Evolutionary conservation across 2,888 invertebrate species (phyloP).

Genomic region (Ethmia dodecea): DNA sequence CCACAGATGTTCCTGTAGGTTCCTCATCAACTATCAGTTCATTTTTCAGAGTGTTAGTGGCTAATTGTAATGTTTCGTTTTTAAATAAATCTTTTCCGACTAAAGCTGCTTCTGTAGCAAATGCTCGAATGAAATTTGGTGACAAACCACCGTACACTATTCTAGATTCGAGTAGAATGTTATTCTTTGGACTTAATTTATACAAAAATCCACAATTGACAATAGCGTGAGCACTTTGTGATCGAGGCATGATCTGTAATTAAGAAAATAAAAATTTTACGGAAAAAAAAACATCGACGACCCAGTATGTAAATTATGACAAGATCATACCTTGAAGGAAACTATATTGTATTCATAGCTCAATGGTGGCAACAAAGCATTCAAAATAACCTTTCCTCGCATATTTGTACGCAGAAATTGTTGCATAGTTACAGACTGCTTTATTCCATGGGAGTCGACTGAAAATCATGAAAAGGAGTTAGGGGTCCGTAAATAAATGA

Average conservation of each 20-base stretch:
- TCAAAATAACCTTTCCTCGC: conserved; percentile 40
- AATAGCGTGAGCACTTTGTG: conserved; percentile 85
- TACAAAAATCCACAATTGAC: conserved; percentile 86
- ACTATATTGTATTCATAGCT: conserved; percentile 36
- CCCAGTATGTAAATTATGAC: conserved; percentile 41
- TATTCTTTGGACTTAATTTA: conserved; percentile 63
- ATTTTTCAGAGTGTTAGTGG: conserved; percentile 30
- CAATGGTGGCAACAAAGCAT: conserved; percentile 46
- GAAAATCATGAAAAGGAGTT: neutral
- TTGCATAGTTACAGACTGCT: conserved; percentile 9
- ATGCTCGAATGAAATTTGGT: conserved; percentile 60
- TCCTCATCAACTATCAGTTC: conserved; percentile 38
- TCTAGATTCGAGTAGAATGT: conserved; percentile 37
- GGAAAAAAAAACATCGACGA: conserved; percentile 2
- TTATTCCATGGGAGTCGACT: neutral
- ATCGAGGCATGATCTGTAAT: conserved; percentile 82
- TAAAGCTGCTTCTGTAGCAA: conserved; percentile 67
- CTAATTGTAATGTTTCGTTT: conserved; percentile 53
- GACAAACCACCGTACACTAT: conserved; percentile 80
- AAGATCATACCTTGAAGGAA: conserved; percentile 54
- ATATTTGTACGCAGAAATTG: conserved; percentile 44
- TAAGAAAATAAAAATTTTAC: conserved; percentile 3
- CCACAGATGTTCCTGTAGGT: conserved; percentile 74
- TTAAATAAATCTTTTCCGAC: conserved; percentile 56
- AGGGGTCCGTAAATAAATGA: neutral